Evolutionary conservation across 1,140 invertebrate species (phyloP).

Genomic region (Uloborus diversus): DNA sequence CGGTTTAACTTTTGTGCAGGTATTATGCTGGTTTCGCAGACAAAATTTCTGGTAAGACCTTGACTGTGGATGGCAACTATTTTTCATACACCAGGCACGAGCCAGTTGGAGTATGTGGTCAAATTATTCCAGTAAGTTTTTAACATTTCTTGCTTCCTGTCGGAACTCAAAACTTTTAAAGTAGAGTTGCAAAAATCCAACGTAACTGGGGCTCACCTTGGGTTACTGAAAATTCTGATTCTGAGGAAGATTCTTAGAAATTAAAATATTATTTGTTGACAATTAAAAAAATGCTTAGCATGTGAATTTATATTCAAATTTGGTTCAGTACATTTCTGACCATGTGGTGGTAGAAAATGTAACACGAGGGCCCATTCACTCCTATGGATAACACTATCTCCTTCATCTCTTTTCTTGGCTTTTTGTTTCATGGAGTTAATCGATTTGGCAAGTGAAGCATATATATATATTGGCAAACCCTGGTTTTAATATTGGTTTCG

Average conservation of each 20-base stretch:
- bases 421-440: neutral
- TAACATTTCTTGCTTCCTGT: neutral
- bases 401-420: neutral
- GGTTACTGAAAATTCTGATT: neutral
- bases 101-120: neutral
- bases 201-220: neutral
- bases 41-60: constrained; percentile 89
- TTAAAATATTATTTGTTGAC: neutral
- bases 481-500: neutral
- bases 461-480: neutral
- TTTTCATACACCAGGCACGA: neutral
- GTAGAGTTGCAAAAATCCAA: neutral
- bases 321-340: neutral
- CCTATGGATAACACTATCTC: neutral
- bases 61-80: constrained; percentile 70
- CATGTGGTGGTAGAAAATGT: neutral
- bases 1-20: constrained; percentile 63
- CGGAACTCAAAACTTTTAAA: neutral
- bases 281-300: neutral
- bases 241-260: neutral
- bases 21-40: constrained; percentile 94
- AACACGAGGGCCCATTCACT: neutral
- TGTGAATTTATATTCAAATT: neutral
- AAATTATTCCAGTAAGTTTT: neutral
- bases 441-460: neutral